A percentile compares a stretch with the other conserved stretches of the same genome.
phyloP scores from a whole-genome alignment of 2,888 invertebrate species.

The Eupeodes luniger region DNA sequence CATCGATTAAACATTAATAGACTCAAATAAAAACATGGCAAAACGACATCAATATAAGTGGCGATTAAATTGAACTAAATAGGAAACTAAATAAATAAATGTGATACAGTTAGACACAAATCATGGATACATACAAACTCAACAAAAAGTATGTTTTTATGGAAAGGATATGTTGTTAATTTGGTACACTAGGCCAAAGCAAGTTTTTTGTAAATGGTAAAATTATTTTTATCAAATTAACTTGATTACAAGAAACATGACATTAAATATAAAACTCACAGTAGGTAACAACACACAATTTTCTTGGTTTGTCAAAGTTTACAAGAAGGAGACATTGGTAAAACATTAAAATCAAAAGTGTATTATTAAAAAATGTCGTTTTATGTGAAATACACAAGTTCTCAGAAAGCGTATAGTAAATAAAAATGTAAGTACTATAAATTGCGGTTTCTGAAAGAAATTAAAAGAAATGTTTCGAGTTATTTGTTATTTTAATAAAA shows the following conservation, averaged over 20 bases:
- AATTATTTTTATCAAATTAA: background rate
- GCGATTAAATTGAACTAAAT: conserved; percentile 21
- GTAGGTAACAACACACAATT: background rate
- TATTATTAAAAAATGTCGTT: conserved; percentile 1
- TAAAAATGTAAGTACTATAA: background rate
- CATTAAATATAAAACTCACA: background rate
- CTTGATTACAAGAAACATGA: background rate
- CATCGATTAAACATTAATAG: conserved; percentile 32
- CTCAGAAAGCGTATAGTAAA: background rate
- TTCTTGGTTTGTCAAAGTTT: background rate
- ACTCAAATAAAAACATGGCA: conserved; percentile 35
- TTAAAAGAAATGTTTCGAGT: conserved; percentile 4
- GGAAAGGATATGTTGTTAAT: conserved; percentile 35
- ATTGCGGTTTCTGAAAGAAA: background rate
- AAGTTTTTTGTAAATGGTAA: conserved; percentile 13
- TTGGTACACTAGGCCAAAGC: conserved; percentile 21
- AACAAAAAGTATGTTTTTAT: conserved; percentile 10
- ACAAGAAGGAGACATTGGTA: background rate
- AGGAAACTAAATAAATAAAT: conserved; percentile 10
- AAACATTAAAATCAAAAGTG: background rate
- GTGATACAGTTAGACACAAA: conserved; percentile 4
- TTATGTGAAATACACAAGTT: conserved; percentile 10
- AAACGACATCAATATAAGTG: conserved; percentile 23
- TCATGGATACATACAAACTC: background rate
- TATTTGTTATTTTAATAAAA: background rate